These are phyloP conservation scores for Pelochelys cantorii DNA, from an alignment of 2,797 vertebrate genomes.

Conservation along the genomic window DNA sequence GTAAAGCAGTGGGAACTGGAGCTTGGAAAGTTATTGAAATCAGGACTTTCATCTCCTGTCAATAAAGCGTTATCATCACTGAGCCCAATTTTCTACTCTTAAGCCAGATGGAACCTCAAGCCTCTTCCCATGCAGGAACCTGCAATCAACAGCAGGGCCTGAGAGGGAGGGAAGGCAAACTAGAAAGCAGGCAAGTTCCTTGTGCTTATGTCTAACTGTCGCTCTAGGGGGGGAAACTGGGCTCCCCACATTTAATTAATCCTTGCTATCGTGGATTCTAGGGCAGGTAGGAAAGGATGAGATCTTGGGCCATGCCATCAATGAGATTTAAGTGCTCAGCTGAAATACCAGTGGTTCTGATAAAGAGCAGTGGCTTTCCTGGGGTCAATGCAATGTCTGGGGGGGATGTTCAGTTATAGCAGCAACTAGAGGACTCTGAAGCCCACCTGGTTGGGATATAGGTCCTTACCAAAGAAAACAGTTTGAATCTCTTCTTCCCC, in stretches of 20 bases:
- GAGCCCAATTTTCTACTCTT: constrained; percentile 68
- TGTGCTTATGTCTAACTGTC: constrained; percentile 27
- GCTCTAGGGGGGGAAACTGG: background rate
- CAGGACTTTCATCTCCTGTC: constrained; percentile 80
- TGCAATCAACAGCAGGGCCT: background rate
- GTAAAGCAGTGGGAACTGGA: constrained; percentile 74
- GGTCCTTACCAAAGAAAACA: background rate
- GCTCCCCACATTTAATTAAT: background rate
- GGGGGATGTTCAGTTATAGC: background rate
- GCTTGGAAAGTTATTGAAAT: constrained; percentile 67
- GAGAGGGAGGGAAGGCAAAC: constrained; percentile 31
- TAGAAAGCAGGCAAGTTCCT: constrained; percentile 44
- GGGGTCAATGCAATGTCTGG: background rate
- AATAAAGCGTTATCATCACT: constrained; percentile 76
- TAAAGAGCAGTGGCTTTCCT: background rate
- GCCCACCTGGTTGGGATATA: background rate
- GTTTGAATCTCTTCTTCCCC: background rate
- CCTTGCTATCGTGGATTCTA: background rate
- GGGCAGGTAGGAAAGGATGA: background rate
- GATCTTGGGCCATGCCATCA: background rate
- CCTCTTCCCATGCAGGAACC: constrained; percentile 39
- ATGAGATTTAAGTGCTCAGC: background rate
- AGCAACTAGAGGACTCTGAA: background rate
- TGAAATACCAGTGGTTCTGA: background rate
- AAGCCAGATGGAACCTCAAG: constrained; percentile 75